These are phyloP conservation scores for Labroides dimidiatus DNA, from an alignment of 2,797 vertebrate species.

Conservation along the genomic window DNA sequence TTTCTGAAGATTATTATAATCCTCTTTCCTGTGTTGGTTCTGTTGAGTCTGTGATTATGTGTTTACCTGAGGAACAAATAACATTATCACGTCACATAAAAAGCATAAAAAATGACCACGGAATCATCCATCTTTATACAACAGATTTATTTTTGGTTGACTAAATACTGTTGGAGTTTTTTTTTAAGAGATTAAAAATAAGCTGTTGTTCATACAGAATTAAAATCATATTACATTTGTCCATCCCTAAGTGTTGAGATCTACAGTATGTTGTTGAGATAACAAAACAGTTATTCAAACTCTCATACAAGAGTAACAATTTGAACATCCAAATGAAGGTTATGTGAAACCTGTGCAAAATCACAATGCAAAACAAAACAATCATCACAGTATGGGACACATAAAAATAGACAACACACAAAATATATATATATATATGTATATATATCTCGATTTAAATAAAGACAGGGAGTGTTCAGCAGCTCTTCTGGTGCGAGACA, in stretches of 20 bases:
- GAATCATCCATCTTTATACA: conserved; percentile 21
- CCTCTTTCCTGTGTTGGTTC: conserved; percentile 34
- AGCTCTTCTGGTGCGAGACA: neutral
- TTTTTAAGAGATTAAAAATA: conserved; percentile 32
- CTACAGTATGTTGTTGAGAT: neutral
- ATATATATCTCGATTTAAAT: conserved; percentile 1
- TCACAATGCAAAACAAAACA: conserved; percentile 15
- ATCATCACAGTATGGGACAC: neutral
- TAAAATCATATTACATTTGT: conserved; percentile 16
- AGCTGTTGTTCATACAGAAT: conserved; percentile 14
- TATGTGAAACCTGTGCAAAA: conserved; percentile 46
- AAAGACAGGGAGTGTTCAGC: conserved; percentile 20
- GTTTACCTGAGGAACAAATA: neutral
- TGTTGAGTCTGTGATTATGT: neutral
- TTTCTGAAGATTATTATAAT: conserved; percentile 77
- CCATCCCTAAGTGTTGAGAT: conserved; percentile 7
- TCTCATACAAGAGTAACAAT: neutral
- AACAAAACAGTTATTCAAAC: neutral
- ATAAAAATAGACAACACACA: neutral
- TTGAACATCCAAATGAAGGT: conserved; percentile 30
- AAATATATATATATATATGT: too few relatives aligned
- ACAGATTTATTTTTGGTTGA: conserved; percentile 60
- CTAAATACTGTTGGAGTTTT: conserved; percentile 39
- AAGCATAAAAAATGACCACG: neutral
- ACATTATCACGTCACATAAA: neutral